A percentile compares a stretch with the other conserved stretches of the same genome.
These are phyloP conservation scores for Trichonephila clavata DNA, from an alignment of 1,140 invertebrate species.

Conservation along the genomic window DNA sequence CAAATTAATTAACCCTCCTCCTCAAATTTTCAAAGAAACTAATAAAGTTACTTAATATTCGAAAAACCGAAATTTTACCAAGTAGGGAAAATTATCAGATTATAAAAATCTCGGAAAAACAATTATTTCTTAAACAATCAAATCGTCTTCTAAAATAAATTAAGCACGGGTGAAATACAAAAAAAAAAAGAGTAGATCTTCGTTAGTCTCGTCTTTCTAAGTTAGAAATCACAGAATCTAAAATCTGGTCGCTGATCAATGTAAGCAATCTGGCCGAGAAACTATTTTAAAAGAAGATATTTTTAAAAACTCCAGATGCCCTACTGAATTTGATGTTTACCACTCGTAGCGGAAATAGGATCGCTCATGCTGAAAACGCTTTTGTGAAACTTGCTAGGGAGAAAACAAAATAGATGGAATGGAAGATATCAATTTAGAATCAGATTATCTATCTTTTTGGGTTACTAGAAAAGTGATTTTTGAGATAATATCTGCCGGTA, in stretches of 20 bases:
- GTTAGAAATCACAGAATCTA: too few species aligned
- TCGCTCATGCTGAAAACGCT: neutral
- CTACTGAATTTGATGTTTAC: neutral
- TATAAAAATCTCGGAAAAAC: too few species aligned
- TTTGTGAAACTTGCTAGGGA: neutral
- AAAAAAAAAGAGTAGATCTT: too few species aligned
- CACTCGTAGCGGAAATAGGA: neutral
- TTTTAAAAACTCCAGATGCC: slow-evolving; percentile 38
- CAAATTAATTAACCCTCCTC: too few species aligned
- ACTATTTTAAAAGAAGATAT: slow-evolving; percentile 11
- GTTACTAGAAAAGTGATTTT: neutral
- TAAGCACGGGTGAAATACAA: too few species aligned
- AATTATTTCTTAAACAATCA: too few species aligned
- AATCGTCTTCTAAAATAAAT: too few species aligned
- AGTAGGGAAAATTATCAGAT: too few species aligned
- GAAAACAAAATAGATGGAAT: neutral
- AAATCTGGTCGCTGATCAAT: neutral
- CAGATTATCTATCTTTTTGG: neutral
- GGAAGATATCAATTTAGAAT: neutral
- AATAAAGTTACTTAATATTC: too few species aligned
- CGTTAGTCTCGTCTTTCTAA: too few species aligned
- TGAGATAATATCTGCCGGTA: neutral
- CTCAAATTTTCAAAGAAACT: too few species aligned
- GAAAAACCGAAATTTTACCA: too few species aligned
- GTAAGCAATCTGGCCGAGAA: neutral